phyloP scores from a whole-genome alignment of 1,140 invertebrate genomes.

The Psix sp. region DNA sequence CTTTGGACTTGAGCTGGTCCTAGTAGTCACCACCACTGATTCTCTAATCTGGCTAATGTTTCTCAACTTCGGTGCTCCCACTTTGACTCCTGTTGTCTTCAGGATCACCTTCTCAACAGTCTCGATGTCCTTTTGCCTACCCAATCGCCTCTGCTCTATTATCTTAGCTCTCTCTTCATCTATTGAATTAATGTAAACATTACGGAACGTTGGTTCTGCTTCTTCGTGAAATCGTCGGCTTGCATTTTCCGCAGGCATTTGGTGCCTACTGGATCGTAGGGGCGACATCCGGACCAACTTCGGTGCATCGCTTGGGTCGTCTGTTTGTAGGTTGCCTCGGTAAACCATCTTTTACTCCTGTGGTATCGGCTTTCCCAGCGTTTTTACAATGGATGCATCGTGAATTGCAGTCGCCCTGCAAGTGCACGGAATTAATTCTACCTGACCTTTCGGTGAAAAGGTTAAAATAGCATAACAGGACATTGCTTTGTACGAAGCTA shows the following conservation, averaged over 20 bases:
- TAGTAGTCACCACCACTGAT: conserved; percentile 61
- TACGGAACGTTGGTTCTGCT: conserved; percentile 8
- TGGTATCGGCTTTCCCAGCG: conserved; percentile 8
- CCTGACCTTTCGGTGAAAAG: conserved; percentile 27
- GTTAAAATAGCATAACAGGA: conserved; percentile 43
- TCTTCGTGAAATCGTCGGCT: conserved; percentile 2
- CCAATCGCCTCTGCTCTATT: conserved; percentile 65
- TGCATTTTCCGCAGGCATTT: conserved; percentile 1
- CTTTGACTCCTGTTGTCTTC: conserved; percentile 61
- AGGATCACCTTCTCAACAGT: conserved; percentile 64
- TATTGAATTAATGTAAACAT: conserved; percentile 47
- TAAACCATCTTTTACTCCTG: conserved; percentile 30
- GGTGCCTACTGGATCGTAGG: conserved; percentile 9
- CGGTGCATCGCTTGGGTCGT: conserved; percentile 30
- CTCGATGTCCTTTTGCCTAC: conserved; percentile 64
- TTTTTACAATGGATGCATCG: conserved; percentile 12
- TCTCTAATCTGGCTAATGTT: conserved; percentile 71
- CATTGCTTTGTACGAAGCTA: conserved; percentile 26
- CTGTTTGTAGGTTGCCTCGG: conserved; percentile 34
- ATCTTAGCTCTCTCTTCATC: conserved; percentile 61
- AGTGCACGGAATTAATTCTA: conserved; percentile 33
- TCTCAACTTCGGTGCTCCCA: conserved; percentile 64
- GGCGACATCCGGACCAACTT: conserved; percentile 39
- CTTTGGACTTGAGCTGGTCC: conserved; percentile 28
- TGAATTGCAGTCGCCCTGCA: conserved; percentile 16